Base-by-base conservation (phyloP, 2,888 invertebrate species). In the Platycheirus albimanus region DNA sequence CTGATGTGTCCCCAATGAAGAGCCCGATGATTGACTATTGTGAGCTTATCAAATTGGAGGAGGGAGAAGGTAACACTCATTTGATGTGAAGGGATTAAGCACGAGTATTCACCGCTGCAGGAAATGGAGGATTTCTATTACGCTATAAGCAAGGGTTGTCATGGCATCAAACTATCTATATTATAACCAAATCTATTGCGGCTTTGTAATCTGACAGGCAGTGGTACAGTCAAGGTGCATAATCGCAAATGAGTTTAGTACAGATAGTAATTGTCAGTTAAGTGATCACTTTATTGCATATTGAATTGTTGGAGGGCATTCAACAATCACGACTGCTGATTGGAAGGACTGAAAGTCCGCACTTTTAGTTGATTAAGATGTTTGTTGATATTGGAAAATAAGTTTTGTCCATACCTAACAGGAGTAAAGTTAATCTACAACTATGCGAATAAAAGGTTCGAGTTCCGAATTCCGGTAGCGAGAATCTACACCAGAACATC, bases 1-100 rank as follows among this genome's bases (percentile, higher is more conserved):
- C 15, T 58, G 43, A 58, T 33, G 56, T 33, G 36, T 38, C 33
- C 13, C 45, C 13, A 20, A 15, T 41, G 24, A 61, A 51, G 47
- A 24, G 61, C 17, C 45, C 52, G 36, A 63, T 79, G 67, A 79
- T 79, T 79, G 69, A 79, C 74, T 56, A 79, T 79, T 79, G 79
- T 79, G 54, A 33, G 41, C 19, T 45, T 24, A n/a, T 58, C 11
- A 63, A 72, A 61, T 67, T 72, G 47, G 58, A 38, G 30, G 52
- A 13, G 30, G 5, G 30, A 13, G 63, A 17, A 33, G 52, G 19
- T 13, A 41, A 15, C 13, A 56, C 13, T 56, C 38, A 38, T 28
- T 43, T 64, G 56, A 64, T 51, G 54, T 56, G 56, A 64, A 64
- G 41, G 58, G 66, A 66, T 58, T 78, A 58, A 28, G 1, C 0